A percentile compares a stretch with the other conserved stretches of the same genome.
Conservation (phyloP, 2,797 vertebrate species). For the Myotis daubentonii region DNA sequence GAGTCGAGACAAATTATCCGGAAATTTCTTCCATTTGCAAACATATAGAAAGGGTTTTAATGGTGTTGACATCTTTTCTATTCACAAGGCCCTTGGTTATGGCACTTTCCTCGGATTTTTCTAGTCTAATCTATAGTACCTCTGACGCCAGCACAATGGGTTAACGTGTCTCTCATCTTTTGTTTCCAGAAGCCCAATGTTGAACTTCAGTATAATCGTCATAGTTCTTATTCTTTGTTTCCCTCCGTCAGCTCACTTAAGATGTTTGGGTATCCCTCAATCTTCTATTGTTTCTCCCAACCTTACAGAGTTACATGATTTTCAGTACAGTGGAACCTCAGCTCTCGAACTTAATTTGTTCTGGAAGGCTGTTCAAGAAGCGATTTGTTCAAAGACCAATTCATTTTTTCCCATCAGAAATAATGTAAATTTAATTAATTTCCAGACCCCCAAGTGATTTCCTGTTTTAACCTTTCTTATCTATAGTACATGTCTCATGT, state of each 20-base stretch:
- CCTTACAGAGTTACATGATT: background rate
- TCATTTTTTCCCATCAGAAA: background rate
- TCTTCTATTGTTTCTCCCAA: background rate
- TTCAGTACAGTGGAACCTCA: background rate
- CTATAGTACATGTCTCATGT: background rate
- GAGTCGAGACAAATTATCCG: background rate
- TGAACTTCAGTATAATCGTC: background rate
- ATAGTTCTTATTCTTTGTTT: background rate
- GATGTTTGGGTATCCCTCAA: background rate
- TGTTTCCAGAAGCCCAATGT: background rate
- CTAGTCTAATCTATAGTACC: background rate
- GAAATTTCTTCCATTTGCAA: background rate
- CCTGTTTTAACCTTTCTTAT: background rate
- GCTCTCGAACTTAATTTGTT: background rate
- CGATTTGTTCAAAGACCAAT: background rate
- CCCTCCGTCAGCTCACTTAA: background rate
- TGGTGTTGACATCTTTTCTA: background rate
- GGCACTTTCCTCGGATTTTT: background rate
- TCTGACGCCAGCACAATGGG: background rate
- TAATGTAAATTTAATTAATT: background rate
- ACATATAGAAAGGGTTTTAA: background rate
- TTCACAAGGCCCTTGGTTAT: background rate
- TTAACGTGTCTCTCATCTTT: background rate
- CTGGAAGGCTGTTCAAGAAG: background rate
- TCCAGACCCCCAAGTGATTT: background rate